Base-by-base conservation (phyloP, 2,113 vertebrate genomes). In the Nannobrachium achirus region DNA sequence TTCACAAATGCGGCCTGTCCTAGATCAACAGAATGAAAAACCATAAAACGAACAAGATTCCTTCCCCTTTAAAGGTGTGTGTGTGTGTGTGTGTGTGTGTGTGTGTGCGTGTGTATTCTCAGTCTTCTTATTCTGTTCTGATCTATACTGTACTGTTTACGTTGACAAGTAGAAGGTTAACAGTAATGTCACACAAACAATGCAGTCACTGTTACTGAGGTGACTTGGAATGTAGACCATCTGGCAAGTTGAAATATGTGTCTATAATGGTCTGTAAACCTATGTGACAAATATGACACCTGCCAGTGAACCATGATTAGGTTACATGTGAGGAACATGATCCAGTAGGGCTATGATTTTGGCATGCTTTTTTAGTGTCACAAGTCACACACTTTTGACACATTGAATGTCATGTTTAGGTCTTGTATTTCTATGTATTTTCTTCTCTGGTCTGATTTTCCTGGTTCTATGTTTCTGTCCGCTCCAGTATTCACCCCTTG, bases 191-290 rank as follows among this genome's bases (percentile, higher is more conserved):
- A 50, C 42, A 15, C 16, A 50, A 25, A 75, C 66, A 66, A 53
- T 71, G 53, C 52, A 68, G 45, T 48, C 48, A 66, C 57, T 62
- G 55, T 20, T 52, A 48, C 11, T 48, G 45, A 48, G 68, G 39
- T 65, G 25, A 15, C 61, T 33, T 67, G 48, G 50, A 64, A 63
- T 76, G 57, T 50, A 55, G 67, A 58, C 39, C 40, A 20, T 63
- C 48, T 67, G 73, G 57, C 73, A 63, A 55, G 52, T 38, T 20
- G 25, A 19, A 56, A 39, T 42, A 56, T 15, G 13, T 58, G 19
- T 45, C 49, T 15, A 41, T 38, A 20, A 52, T 18, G 14, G 18
- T 20, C 14, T 44, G 11, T 33, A n/a, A 45, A 45, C 15, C 10
- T 56, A 40, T n/a, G 20, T 42, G 41, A 38, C 41, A 57, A 11